Percentiles rank a stretch among this genome's conserved stretches.
Evolutionary conservation across 2,113 vertebrate species (phyloP).

Genomic region (Brienomyrus longianalis): DNA sequence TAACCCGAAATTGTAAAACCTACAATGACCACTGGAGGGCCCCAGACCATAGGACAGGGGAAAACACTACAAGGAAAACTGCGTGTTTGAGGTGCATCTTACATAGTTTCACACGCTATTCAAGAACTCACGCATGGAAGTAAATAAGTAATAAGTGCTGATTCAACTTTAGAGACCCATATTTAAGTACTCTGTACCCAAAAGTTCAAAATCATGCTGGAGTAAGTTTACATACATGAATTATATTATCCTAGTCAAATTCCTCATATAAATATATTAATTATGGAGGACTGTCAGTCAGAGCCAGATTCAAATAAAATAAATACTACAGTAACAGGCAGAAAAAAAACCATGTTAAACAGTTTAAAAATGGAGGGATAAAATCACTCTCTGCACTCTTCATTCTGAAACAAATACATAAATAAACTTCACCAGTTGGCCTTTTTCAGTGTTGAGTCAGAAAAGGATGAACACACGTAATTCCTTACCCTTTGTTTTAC

Average conservation of each 20-base stretch:
- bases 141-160: not conserved
- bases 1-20: not conserved
- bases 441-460: not conserved
- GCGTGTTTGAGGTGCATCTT: not conserved
- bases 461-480: not conserved
- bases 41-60: not conserved
- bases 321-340: not conserved
- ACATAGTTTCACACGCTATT: not conserved
- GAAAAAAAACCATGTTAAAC: not conserved
- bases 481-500: not conserved
- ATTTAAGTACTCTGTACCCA: not conserved
- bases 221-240: not conserved
- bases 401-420: not conserved
- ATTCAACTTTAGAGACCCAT: not conserved
- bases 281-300: not conserved
- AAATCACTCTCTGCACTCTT: not conserved
- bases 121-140: not conserved
- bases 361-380: not conserved
- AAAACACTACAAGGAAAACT: not conserved
- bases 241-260: not conserved
- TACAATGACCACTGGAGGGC: not conserved
- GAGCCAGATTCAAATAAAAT: not conserved
- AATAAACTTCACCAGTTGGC: not conserved
- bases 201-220: not conserved
- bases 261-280: not conserved